phyloP scores from a whole-genome alignment of 2,888 invertebrate species.

The Trachelus tabidus region DNA sequence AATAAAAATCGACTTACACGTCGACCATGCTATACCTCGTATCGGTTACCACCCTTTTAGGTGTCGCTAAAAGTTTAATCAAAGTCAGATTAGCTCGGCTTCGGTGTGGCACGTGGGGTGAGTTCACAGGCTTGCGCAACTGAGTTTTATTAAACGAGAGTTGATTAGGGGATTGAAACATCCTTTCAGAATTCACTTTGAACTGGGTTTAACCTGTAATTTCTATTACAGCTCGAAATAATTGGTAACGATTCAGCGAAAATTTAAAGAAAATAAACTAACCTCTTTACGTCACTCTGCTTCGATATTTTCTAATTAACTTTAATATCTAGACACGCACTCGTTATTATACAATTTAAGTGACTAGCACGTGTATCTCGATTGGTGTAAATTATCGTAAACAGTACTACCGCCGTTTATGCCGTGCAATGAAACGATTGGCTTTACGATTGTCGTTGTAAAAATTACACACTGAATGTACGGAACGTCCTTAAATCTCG shows the following conservation, averaged over 20 bases:
- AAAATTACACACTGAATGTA: neutral
- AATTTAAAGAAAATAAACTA: neutral
- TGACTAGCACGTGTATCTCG: neutral
- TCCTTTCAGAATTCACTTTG: conserved; percentile 51
- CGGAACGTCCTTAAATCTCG: neutral
- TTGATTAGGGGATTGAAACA: conserved; percentile 53
- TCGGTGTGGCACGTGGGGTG: conserved; percentile 18
- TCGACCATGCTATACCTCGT: conserved; percentile 33
- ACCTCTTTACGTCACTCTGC: neutral
- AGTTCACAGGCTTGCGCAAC: neutral
- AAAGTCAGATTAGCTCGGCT: conserved; percentile 63
- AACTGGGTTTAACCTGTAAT: conserved; percentile 41
- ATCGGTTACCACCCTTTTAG: conserved; percentile 52
- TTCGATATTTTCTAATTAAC: neutral
- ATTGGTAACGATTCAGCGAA: neutral
- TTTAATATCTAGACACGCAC: neutral
- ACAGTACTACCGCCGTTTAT: neutral
- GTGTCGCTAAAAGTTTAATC: conserved; percentile 65
- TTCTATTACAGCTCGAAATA: conserved; percentile 15
- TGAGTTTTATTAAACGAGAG: conserved; percentile 58
- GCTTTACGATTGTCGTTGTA: neutral
- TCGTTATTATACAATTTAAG: neutral
- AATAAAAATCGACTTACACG: conserved; percentile 64
- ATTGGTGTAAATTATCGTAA: neutral
- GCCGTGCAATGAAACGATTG: neutral